These are phyloP conservation scores for Eptatretus atami DNA, from an alignment of 2,797 vertebrate genomes.

Conservation along the genomic window DNA sequence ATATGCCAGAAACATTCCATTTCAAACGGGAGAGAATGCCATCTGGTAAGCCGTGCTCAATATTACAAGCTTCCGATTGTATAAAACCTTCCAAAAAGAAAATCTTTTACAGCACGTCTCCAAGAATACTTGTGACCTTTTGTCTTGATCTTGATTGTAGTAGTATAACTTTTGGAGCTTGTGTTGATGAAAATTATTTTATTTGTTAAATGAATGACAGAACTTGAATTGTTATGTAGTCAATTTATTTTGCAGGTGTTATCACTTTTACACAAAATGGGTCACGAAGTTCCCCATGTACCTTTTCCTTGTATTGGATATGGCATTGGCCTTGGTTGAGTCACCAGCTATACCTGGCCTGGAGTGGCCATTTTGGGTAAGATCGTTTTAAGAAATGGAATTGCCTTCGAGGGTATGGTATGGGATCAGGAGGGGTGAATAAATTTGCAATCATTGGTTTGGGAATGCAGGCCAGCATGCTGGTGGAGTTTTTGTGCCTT, in stretches of 20 bases:
- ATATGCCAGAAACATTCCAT: constrained; percentile 51
- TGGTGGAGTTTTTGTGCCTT: constrained; percentile 38
- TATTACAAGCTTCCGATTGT: too few relatives aligned
- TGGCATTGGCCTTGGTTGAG: constrained; percentile 45
- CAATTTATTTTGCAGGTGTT: constrained; percentile 20
- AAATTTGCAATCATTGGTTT: not conserved
- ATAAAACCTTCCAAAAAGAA: too few relatives aligned
- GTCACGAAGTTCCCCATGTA: constrained; percentile 23
- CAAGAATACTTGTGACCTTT: too few relatives aligned
- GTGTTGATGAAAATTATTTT: not conserved
- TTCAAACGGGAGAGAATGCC: constrained; percentile 34
- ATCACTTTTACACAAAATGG: constrained; percentile 55
- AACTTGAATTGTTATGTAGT: constrained; percentile 5
- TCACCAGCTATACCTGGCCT: constrained; percentile 32
- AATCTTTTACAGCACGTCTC: too few relatives aligned
- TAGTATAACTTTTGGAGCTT: not conserved
- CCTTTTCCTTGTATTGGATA: constrained; percentile 35
- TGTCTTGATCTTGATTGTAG: not conserved
- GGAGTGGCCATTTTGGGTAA: constrained; percentile 30
- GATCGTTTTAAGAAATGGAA: constrained; percentile 7
- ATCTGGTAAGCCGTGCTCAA: constrained; percentile 22
- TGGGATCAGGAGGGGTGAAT: not conserved
- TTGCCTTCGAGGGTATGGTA: too few relatives aligned
- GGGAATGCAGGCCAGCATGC: constrained; percentile 24
- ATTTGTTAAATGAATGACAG: not conserved